Evolutionary conservation across 2,113 vertebrate species (phyloP).

Genomic region (Carlito syrichta): DNA sequence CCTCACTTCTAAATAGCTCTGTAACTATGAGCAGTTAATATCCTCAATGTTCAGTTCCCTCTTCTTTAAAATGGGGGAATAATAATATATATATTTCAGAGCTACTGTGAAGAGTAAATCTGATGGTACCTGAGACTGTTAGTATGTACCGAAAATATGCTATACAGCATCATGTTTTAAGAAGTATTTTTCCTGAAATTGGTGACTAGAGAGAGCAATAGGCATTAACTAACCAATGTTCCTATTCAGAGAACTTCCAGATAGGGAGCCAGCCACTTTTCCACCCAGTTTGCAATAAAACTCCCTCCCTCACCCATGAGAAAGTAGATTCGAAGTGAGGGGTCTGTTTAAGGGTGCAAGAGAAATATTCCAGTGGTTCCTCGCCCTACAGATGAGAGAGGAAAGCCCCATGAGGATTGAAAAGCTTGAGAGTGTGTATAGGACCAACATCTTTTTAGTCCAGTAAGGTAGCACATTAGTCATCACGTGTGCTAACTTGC

Average conservation of each 20-base stretch:
- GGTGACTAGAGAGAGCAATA: not conserved
- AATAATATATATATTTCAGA: not conserved
- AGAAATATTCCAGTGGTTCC: not conserved
- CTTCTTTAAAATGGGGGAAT: not conserved
- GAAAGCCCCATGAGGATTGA: not conserved
- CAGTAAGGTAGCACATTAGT: not conserved
- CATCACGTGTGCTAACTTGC: not conserved
- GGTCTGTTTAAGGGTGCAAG: not conserved
- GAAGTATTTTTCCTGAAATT: not conserved
- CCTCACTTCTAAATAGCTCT: not conserved
- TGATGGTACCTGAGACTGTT: not conserved
- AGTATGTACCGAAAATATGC: not conserved
- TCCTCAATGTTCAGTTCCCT: not conserved
- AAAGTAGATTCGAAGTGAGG: not conserved
- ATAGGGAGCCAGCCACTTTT: not conserved
- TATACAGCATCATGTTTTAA: not conserved
- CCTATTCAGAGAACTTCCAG: not conserved
- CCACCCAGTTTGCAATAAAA: not conserved
- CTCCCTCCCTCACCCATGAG: not conserved
- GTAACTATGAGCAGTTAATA: not conserved
- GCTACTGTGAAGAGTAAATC: not conserved
- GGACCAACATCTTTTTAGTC: not conserved
- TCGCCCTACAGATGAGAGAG: not conserved
- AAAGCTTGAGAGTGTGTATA: not conserved
- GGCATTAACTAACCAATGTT: not conserved